These are phyloP conservation scores for Axea sp. DNA, from an alignment of 2,888 invertebrate species.

Conservation along the genomic window DNA sequence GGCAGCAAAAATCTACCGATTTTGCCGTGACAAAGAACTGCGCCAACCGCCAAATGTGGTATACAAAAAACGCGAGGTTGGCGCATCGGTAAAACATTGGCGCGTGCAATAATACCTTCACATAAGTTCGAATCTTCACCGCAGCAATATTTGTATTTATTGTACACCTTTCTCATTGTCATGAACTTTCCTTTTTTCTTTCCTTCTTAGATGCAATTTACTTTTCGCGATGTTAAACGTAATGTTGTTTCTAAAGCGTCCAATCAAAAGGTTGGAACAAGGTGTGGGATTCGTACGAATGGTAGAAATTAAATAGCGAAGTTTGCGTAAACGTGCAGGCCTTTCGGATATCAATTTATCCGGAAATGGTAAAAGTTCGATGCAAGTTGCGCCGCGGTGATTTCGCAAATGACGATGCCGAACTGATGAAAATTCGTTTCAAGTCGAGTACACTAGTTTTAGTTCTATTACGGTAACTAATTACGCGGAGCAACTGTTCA, in stretches of 20 bases:
- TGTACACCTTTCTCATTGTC: too few species aligned
- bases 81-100: too few species aligned
- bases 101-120: too few species aligned
- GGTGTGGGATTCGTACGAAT: constrained; percentile 10
- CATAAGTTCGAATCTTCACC: too few species aligned
- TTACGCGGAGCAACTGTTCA: constrained; percentile 61
- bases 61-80: too few species aligned
- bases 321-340: constrained; percentile 2
- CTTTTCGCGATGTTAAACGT: too few species aligned
- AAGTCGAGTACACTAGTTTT: constrained; percentile 61
- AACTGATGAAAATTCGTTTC: constrained; percentile 61
- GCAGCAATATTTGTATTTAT: too few species aligned
- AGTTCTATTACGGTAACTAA: constrained; percentile 61
- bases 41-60: too few species aligned
- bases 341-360: constrained; percentile 45
- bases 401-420: constrained; percentile 59
- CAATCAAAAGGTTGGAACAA: constrained; percentile 1
- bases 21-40: too few species aligned
- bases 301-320: constrained; percentile 37
- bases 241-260: background rate
- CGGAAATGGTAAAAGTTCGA: constrained; percentile 53
- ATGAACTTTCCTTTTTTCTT: too few species aligned
- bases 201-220: too few species aligned
- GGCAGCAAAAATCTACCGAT: too few species aligned
- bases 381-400: constrained; percentile 48